A percentile compares a stretch with the other conserved stretches of the same genome.
These are phyloP conservation scores for Macaca nemestrina DNA, from an alignment of 2,113 vertebrate genomes.

Conservation along the genomic window DNA sequence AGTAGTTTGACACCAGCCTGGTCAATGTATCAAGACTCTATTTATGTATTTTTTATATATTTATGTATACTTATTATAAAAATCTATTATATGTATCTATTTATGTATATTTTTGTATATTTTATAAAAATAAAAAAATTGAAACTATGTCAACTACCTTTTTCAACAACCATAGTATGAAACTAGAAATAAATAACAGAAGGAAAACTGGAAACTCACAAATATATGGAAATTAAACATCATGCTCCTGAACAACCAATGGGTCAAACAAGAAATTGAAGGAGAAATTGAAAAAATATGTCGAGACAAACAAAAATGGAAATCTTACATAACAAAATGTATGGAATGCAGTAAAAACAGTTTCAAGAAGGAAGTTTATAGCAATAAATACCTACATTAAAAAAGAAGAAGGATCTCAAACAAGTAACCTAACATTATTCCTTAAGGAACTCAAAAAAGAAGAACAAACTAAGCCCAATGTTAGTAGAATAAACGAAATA, in stretches of 20 bases:
- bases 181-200: not conserved
- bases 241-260: not conserved
- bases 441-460: not conserved
- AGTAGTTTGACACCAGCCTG: no score
- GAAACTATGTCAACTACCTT: not conserved
- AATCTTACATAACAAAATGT: not conserved
- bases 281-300: not conserved
- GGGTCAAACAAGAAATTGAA: not conserved
- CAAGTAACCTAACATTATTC: not conserved
- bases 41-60: no score
- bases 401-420: not conserved
- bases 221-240: not conserved
- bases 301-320: not conserved
- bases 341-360: not conserved
- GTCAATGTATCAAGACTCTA: no score
- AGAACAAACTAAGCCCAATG: not conserved
- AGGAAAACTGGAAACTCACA: not conserved
- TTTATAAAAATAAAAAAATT: not conserved
- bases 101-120: no score
- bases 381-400: not conserved
- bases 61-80: no score
- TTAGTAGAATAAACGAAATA: not conserved
- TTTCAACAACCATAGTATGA: not conserved
- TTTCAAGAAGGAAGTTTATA: not conserved
- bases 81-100: no score